Conservation (phyloP, 2,888 invertebrate species). For the Hydraecia micacea region DNA sequence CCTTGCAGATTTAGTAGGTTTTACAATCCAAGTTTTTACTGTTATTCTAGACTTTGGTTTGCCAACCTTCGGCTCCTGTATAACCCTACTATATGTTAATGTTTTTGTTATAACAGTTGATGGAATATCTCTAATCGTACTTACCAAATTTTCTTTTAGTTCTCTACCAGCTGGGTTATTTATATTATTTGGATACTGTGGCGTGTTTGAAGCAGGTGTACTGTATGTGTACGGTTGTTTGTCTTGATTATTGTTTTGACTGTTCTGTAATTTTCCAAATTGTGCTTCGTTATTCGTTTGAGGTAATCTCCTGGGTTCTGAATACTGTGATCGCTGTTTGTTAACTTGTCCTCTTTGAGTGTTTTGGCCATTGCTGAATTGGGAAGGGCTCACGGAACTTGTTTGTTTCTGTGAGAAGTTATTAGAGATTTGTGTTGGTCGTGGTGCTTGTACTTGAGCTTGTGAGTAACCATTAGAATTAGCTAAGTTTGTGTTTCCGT, state of each 20-base stretch:
- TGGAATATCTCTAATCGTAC: conserved; percentile 75
- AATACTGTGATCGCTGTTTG: conserved; percentile 72
- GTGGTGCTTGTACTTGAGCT: conserved; percentile 56
- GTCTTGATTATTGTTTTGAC: conserved; percentile 63
- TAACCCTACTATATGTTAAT: conserved; percentile 80
- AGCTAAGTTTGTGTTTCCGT: conserved; percentile 49
- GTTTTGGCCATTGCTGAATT: conserved; percentile 67
- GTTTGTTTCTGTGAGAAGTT: conserved; percentile 70
- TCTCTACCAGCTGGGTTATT: conserved; percentile 74
- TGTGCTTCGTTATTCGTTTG: conserved; percentile 70
- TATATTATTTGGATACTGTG: conserved; percentile 72
- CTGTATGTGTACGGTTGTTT: conserved; percentile 76
- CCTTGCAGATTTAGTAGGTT: conserved; percentile 82
- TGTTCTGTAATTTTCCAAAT: conserved; percentile 76
- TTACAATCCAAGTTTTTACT: conserved; percentile 87
- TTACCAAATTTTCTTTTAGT: conserved; percentile 85
- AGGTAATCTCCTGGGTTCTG: conserved; percentile 69
- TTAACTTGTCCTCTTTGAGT: conserved; percentile 69
- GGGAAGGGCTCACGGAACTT: conserved; percentile 58
- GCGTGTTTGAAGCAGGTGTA: conserved; percentile 64
- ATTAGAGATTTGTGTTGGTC: conserved; percentile 70
- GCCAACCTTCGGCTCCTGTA: conserved; percentile 79
- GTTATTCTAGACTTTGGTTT: conserved; percentile 84
- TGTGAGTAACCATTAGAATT: conserved; percentile 67
- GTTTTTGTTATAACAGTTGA: conserved; percentile 84